These are phyloP conservation scores for Cromileptes altivelis DNA, from an alignment of 2,113 vertebrate genomes.

Conservation along the genomic window DNA sequence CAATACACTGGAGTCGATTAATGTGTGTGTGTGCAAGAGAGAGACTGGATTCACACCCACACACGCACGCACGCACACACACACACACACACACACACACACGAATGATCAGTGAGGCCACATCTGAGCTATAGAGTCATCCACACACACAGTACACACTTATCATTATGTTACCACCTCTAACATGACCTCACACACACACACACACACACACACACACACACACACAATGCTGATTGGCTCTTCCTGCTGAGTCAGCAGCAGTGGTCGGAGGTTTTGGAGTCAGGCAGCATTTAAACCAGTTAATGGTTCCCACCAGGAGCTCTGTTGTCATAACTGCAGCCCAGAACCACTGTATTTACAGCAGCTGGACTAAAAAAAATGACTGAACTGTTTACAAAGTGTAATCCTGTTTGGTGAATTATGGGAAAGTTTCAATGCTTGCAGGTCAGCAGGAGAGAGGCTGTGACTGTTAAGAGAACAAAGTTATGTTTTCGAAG, in stretches of 20 bases:
- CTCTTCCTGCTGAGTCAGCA: conserved; percentile 67
- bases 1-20: no score
- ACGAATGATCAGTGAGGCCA: conserved; percentile 32
- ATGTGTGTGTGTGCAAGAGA: not conserved
- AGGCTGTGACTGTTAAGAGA: no score
- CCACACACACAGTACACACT: conserved; percentile 26
- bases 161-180: conserved; percentile 45
- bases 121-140: conserved; percentile 37
- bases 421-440: not conserved
- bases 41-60: no score
- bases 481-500: not conserved
- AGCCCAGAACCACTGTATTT: not conserved
- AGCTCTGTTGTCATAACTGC: conserved; percentile 6
- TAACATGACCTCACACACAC: conserved; percentile 25
- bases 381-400: no score
- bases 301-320: conserved; percentile 67
- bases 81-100: conserved; percentile 8
- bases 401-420: not conserved
- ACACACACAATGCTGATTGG: conserved; percentile 38
- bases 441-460: no score
- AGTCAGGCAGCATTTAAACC: conserved; percentile 41
- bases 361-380: no score
- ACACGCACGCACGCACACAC: no score
- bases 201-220: conserved; percentile 40
- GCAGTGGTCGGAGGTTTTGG: conserved; percentile 56